Percentiles rank a stretch among this genome's conserved stretches.
phyloP scores from a whole-genome alignment of 2,113 vertebrate species.

The Typhlomys cinereus region DNA sequence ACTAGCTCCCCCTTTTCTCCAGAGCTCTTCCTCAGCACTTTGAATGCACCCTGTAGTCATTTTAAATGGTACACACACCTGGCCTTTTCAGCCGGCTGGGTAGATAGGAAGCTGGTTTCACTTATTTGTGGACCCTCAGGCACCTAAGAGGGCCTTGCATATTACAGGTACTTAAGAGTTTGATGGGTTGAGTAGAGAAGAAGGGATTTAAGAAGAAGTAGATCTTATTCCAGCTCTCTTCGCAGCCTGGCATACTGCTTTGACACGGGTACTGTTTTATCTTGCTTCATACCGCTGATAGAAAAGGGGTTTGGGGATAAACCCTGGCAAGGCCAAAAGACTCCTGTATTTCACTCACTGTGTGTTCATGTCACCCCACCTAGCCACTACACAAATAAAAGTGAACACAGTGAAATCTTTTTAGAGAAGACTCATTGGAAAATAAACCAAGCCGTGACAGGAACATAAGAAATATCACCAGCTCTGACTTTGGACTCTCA shows the following conservation, averaged over 20 bases:
- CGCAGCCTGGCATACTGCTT: background rate
- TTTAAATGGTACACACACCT: background rate
- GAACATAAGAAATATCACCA: constrained; percentile 41
- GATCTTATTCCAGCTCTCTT: background rate
- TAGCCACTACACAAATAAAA: background rate
- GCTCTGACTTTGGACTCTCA: background rate
- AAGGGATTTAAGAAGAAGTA: constrained; percentile 17
- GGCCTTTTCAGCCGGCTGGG: background rate
- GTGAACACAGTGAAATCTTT: constrained; percentile 5
- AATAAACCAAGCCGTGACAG: constrained; percentile 36
- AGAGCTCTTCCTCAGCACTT: background rate
- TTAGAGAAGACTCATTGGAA: constrained; percentile 34
- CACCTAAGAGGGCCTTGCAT: background rate
- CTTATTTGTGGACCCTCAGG: background rate
- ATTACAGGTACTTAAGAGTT: background rate
- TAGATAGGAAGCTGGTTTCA: background rate
- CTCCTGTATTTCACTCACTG: background rate
- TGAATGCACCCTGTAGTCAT: accelerated
- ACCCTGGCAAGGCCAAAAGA: background rate
- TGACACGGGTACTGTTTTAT: background rate
- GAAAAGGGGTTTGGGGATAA: background rate
- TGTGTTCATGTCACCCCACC: background rate
- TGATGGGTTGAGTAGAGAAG: background rate
- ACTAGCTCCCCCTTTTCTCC: background rate
- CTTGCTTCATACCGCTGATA: background rate